Conservation (phyloP, 1,140 invertebrate species). For the Euura saliciscinereae region DNA sequence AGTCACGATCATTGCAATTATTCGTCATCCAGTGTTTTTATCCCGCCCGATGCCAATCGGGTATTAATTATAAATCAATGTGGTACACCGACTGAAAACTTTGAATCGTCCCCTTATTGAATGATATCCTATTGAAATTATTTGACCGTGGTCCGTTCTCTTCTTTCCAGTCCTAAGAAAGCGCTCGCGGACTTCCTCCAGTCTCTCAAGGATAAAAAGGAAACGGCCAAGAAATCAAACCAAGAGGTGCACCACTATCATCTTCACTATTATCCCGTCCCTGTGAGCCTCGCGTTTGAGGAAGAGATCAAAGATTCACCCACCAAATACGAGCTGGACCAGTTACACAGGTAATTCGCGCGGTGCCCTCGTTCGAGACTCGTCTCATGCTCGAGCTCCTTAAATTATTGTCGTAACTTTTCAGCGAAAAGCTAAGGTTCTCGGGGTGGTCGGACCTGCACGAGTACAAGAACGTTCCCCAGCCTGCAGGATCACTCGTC, state of each 20-base stretch:
- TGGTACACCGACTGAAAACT: too few relatives aligned
- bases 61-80: neutral
- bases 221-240: slow-evolving; percentile 19
- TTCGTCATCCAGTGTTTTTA: too few relatives aligned
- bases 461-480: slow-evolving; percentile 35
- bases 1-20: too few relatives aligned
- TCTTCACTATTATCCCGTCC: slow-evolving; percentile 44
- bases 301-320: slow-evolving; percentile 30
- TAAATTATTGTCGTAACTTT: slow-evolving; percentile 8
- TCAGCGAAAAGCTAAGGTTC: slow-evolving; percentile 36
- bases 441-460: slow-evolving; percentile 36
- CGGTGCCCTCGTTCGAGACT: neutral
- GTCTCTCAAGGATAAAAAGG: slow-evolving; percentile 34
- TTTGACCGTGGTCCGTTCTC: neutral
- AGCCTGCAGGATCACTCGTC: slow-evolving; percentile 29
- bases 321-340: slow-evolving; percentile 34
- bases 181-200: slow-evolving; percentile 35
- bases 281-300: slow-evolving; percentile 18
- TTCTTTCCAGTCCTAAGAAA: slow-evolving; percentile 34
- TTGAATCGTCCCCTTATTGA: too few relatives aligned
- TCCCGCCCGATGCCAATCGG: neutral
- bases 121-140: too few relatives aligned
- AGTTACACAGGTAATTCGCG: slow-evolving; percentile 32
- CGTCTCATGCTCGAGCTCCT: neutral
- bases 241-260: slow-evolving; percentile 44